phyloP scores from a whole-genome alignment of 2,888 invertebrate species.

The Eledona agricola region DNA sequence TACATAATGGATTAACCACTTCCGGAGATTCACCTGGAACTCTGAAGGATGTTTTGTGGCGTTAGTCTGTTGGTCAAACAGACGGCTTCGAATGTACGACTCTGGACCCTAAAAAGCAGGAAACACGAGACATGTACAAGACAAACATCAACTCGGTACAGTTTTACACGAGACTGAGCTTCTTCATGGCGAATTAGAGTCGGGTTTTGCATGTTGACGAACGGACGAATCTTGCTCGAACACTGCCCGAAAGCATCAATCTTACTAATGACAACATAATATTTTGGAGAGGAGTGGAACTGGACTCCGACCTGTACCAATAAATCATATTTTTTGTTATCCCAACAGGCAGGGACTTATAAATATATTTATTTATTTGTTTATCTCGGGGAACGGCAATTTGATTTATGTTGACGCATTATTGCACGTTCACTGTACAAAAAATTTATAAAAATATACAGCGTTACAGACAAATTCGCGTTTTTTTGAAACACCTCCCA shows the following conservation, averaged over 20 bases:
- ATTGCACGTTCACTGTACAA: no score
- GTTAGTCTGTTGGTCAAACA: constrained; percentile 45
- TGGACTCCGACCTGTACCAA: constrained; percentile 7
- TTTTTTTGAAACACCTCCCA: no score
- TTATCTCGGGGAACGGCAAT: constrained; percentile 11
- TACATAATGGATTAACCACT: constrained; percentile 58
- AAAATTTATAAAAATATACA: no score
- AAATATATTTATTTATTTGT: constrained; percentile 25
- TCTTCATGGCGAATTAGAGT: constrained; percentile 16
- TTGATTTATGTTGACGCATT: no score
- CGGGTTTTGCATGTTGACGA: constrained; percentile 20
- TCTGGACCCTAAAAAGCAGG: constrained; percentile 35
- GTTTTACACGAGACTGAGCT: constrained; percentile 12
- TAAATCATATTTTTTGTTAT: constrained; percentile 17
- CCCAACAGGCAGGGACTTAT: background rate
- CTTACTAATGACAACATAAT: constrained; percentile 23
- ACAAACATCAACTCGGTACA: constrained; percentile 23
- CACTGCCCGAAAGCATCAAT: constrained; percentile 22
- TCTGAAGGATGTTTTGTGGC: constrained; percentile 41
- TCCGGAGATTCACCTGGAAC: constrained; percentile 54
- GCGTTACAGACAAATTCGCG: no score
- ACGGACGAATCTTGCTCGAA: constrained; percentile 3
- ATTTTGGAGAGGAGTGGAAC: constrained; percentile 11
- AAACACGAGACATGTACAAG: constrained; percentile 29
- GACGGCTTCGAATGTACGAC: constrained; percentile 32